Percentiles rank a stretch among this genome's conserved stretches.
These are phyloP conservation scores for Ia io DNA, from an alignment of 2,113 vertebrate species.

Conservation along the genomic window DNA sequence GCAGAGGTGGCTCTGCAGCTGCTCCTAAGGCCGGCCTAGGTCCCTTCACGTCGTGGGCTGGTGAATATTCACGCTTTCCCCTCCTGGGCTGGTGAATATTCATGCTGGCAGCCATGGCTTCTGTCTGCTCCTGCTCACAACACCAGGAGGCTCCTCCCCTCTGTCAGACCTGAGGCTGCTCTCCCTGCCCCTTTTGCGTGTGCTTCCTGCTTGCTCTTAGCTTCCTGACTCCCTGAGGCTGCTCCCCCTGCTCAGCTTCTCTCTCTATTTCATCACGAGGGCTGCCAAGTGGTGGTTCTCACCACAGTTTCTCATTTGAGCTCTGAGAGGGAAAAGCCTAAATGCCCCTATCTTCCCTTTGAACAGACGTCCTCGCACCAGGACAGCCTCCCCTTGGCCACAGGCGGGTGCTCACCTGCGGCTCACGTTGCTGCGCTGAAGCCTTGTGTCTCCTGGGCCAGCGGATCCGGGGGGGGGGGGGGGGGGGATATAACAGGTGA, in stretches of 20 bases:
- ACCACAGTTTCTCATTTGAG: too few species aligned
- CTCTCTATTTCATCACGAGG: rapidly evolving
- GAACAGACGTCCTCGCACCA: not conserved
- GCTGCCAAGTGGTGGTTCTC: not conserved
- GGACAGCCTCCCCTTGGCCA: not conserved
- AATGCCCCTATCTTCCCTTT: not conserved
- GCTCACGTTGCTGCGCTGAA: rapidly evolving
- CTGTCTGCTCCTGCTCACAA: too few species aligned
- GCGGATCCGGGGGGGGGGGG: not conserved
- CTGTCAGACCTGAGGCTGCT: rapidly evolving
- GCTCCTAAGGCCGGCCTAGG: not conserved
- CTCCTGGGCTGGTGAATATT: not conserved
- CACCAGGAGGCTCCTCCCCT: not conserved
- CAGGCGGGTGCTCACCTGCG: not conserved
- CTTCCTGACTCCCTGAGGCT: not conserved
- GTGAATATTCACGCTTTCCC: too few species aligned
- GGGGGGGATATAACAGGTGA: not conserved
- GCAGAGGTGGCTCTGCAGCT: rapidly evolving
- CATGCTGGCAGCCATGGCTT: rapidly evolving
- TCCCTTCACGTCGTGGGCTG: not conserved
- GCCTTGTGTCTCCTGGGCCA: not conserved
- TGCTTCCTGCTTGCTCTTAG: rapidly evolving
- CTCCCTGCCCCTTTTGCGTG: not conserved
- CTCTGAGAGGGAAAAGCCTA: not conserved
- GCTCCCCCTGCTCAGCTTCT: rapidly evolving